Percentiles rank a stretch among this genome's conserved stretches.
Conservation (phyloP, 2,888 invertebrate species). For the Cheilosia scutellata region DNA sequence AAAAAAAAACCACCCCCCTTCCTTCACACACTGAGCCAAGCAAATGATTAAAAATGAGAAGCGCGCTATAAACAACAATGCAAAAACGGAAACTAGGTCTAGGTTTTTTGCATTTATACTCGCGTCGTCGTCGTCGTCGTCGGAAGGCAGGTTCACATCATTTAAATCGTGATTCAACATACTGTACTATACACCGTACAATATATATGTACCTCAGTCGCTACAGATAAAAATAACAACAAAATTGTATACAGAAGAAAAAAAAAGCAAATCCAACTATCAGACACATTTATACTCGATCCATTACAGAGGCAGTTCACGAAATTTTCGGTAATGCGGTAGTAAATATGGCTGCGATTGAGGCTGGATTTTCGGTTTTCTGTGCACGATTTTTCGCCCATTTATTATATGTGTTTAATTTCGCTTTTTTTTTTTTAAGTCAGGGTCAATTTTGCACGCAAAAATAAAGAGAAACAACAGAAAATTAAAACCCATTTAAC, state of each 20-base stretch:
- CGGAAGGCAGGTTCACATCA: slow-evolving; percentile 72
- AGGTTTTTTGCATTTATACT: slow-evolving; percentile 74
- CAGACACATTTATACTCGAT: slow-evolving; percentile 36
- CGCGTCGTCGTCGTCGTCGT: slow-evolving; percentile 36
- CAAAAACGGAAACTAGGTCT: slow-evolving; percentile 76
- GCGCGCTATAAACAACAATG: slow-evolving; percentile 74
- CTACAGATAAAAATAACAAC: slow-evolving; percentile 55
- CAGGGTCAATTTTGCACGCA: slow-evolving; percentile 71
- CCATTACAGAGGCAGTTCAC: slow-evolving; percentile 71
- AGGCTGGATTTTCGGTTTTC: slow-evolving; percentile 58
- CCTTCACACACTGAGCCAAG: slow-evolving; percentile 29
- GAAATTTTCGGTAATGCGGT: slow-evolving; percentile 75
- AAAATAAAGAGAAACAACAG: slow-evolving; percentile 30
- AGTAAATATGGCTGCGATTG: slow-evolving; percentile 56
- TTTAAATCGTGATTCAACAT: slow-evolving; percentile 71
- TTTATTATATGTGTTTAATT: slow-evolving; percentile 33
- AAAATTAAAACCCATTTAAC: slow-evolving; percentile 43
- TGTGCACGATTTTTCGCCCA: slow-evolving; percentile 66
- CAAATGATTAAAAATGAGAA: slow-evolving; percentile 73
- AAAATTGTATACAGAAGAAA: slow-evolving; percentile 36
- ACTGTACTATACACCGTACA: slow-evolving; percentile 14
- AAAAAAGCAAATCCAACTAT: slow-evolving; percentile 37
- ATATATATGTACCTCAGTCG: slow-evolving; percentile 1
- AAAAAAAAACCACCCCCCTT: slow-evolving; percentile 1
- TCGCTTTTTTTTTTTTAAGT: slow-evolving; percentile 47